Evolutionary conservation across 2,797 vertebrate species (phyloP).

Genomic region (Trachurus trachurus): DNA sequence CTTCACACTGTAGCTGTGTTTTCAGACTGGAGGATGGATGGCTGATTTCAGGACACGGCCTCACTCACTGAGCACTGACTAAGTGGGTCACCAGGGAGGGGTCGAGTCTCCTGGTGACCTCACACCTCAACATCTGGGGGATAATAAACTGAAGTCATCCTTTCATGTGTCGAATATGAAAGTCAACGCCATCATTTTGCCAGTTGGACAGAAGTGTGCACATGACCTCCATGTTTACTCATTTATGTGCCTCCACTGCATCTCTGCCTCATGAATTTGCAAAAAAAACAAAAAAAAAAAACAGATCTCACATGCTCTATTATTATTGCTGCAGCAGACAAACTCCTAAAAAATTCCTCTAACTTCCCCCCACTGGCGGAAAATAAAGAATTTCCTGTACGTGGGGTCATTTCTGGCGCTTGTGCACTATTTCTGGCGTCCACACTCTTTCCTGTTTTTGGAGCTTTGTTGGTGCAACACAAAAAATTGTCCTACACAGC

Average conservation of each 20-base stretch:
- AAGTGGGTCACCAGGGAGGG: conserved; percentile 1
- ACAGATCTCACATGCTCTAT: neutral
- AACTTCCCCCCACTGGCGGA: neutral
- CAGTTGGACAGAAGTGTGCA: neutral
- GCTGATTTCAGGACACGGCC: neutral
- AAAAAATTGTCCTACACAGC: conserved; percentile 52
- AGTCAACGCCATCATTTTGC: too few relatives aligned
- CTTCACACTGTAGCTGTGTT: too few relatives aligned
- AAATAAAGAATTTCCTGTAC: conserved; percentile 40
- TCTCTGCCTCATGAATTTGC: neutral
- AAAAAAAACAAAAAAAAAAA: neutral
- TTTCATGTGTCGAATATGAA: neutral
- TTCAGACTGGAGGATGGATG: neutral
- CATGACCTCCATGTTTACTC: neutral
- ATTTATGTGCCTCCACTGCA: neutral
- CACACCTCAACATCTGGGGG: neutral
- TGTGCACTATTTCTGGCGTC: conserved; percentile 40
- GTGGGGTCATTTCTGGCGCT: conserved; percentile 31
- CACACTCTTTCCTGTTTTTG: conserved; percentile 61
- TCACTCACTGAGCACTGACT: too few relatives aligned
- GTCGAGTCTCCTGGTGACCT: neutral
- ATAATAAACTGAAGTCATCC: neutral
- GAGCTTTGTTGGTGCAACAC: conserved; percentile 59
- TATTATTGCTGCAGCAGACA: neutral
- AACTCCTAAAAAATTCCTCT: neutral